Evolutionary conservation across 2,888 invertebrate genomes (phyloP), one percentile per base, ranked within the genome.

Genomic region (Brachyptera risi): DNA sequence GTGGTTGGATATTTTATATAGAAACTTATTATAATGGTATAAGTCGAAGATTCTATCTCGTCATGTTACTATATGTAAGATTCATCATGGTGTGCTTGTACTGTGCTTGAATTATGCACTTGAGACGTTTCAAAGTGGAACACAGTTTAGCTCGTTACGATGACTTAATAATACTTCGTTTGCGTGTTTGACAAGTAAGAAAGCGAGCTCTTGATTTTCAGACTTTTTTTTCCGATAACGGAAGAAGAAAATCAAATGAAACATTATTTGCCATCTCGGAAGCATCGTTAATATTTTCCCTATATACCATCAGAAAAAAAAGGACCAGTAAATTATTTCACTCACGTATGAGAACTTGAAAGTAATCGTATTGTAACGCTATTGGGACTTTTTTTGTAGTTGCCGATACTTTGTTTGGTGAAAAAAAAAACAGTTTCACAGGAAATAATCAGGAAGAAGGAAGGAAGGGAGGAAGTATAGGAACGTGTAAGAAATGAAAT

Each of bases 401-500:
- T 19, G 21, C 35, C 54, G 37, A 54, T 54, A 54, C 54, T 37
- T 9, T 15, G 19, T 51, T 54, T 35, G 54, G 15, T 19, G 54
- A 37, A 54, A 54, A 54, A 37, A 54, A 54, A 37, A 54, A 54
- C 37, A 37, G 54, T 54, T 47, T 7, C 21, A 54, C 35, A 54
- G 54, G 54, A 54, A 54, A 54, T 54, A 54, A 54, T 54, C 54
- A 54, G 23, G 23, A 37, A 23, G 37, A 35, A 54, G 54, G 54
- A 54, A 54, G 54, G 37, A 54, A 54, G 19, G 47, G 24, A 19
- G 47, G 47, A 35, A 31, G 21, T 2, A 24, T 11, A 54, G 9
- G 54, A 54, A 54, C 54, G 54, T 54, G 54, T 54, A 54, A 54
- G 54, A 54, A 54, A 54, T 54, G 37, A 54, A 21, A 54, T 54